Base-by-base conservation (phyloP, 1,140 invertebrate species). In the Grapholita molesta region DNA sequence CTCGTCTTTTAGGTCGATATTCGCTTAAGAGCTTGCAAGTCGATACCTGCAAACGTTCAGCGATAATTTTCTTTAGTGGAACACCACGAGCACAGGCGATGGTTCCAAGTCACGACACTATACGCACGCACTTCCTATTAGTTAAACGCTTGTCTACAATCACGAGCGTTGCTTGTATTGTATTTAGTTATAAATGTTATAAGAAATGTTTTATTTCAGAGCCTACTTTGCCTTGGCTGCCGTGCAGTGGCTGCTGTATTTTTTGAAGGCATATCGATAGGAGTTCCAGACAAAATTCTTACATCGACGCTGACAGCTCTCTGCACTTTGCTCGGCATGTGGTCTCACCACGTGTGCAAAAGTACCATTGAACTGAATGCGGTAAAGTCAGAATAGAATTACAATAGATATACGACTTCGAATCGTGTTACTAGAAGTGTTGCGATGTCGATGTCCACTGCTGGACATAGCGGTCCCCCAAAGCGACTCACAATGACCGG, bases 331-430 rank as follows among this genome's bases (percentile, higher is more conserved):
- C 71, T 95, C 0, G 90, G 93, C 7, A 86, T 95, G 6, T 90
- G 94, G 77, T 90, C 85, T 0, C 78, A 89, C 9, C 77, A 73
- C 67, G 93, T 95, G n/a, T 95, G 95, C 73, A 70, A 75, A 12
- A 94, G 95, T 28, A 71, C 92, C 7, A 74, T 95, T 6, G 85
- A 92, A 35, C 76, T 93, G 3, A 94, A 95, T 76, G 70, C 92
- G 67, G 94, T 94, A 89, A 84, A 89, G 33, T 12, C 33, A 35
- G 33, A 35, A n/a, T 12, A 35, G 11, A 35, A 12, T 35, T 35
- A 35, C 15, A 7, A 15, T 7, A 48, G 7, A 3, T 42, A 7
- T 15, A 38, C 11, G 11, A 38, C n/a, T n/a, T 12, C 33, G 3
- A 7, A 3, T 3, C 7, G 11, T 38, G 11, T 38, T 38, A 0